These are phyloP conservation scores for Pampusana beccarii DNA, from an alignment of 2,113 vertebrate genomes.

Conservation along the genomic window DNA sequence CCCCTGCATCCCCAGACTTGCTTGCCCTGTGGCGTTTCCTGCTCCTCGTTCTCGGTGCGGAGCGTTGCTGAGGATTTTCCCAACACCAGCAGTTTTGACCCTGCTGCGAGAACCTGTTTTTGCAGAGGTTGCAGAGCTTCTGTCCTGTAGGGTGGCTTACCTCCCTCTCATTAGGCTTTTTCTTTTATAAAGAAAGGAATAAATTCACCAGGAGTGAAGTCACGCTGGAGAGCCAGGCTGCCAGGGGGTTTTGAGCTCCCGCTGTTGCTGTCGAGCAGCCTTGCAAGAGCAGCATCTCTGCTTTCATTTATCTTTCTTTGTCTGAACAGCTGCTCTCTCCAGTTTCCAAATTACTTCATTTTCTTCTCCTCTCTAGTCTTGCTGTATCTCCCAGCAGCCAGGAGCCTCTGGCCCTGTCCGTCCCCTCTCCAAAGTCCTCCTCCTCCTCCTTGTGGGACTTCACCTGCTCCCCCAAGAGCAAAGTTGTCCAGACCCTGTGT, in stretches of 20 bases:
- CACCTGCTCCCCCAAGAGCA: neutral
- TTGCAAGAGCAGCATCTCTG: neutral
- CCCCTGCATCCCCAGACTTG: neutral
- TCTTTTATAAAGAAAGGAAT: neutral
- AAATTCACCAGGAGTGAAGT: neutral
- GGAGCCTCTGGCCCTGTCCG: neutral
- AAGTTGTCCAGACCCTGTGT: neutral
- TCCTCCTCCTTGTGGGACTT: neutral
- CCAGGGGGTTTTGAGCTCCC: neutral
- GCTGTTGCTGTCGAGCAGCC: neutral
- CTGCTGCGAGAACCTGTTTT: neutral
- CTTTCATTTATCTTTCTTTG: neutral
- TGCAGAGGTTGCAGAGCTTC: neutral
- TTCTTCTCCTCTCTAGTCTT: neutral
- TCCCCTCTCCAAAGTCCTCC: neutral
- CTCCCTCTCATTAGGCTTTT: neutral
- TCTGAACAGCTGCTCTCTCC: conserved; percentile 7
- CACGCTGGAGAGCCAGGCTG: neutral
- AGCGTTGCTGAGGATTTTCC: neutral
- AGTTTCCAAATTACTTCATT: neutral
- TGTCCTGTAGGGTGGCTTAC: neutral
- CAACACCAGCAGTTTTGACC: neutral
- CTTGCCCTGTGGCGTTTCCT: fast-evolving
- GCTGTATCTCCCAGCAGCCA: neutral
- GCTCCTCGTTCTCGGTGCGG: fast-evolving